phyloP scores from a whole-genome alignment of 2,888 invertebrate genomes.

The Subacronicta megacephala region DNA sequence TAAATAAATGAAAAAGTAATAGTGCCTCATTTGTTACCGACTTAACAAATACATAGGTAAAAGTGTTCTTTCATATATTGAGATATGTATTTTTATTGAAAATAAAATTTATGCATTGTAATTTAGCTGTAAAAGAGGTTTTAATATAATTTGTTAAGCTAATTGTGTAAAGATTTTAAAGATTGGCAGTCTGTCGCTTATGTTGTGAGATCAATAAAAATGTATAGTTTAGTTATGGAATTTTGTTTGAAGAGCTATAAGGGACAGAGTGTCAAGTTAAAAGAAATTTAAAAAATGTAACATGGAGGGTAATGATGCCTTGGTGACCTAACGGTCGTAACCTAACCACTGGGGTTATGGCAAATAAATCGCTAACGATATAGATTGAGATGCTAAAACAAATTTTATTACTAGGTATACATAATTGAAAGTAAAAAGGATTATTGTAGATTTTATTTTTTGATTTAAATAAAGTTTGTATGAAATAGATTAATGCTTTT shows the following conservation, averaged over 20 bases:
- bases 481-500: slow-evolving; percentile 70
- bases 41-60: slow-evolving; percentile 80
- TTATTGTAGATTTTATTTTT: slow-evolving; percentile 89
- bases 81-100: slow-evolving; percentile 86
- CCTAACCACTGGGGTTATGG: slow-evolving; percentile 49
- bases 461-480: slow-evolving; percentile 90
- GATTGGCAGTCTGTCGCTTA: slow-evolving; percentile 70
- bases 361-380: slow-evolving; percentile 51
- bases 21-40: slow-evolving; percentile 89
- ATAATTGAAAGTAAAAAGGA: slow-evolving; percentile 80
- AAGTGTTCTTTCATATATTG: slow-evolving; percentile 86
- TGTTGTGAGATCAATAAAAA: slow-evolving; percentile 56
- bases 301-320: slow-evolving; percentile 71
- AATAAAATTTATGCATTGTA: slow-evolving; percentile 86
- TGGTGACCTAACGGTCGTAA: slow-evolving; percentile 55
- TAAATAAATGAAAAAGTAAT: slow-evolving; percentile 67
- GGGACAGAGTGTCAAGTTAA: slow-evolving; percentile 64
- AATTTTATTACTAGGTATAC: slow-evolving; percentile 79
- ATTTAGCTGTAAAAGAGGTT: slow-evolving; percentile 85
- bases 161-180: slow-evolving; percentile 79
- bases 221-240: slow-evolving; percentile 49
- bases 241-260: slow-evolving; percentile 49
- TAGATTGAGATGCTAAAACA: slow-evolving; percentile 78
- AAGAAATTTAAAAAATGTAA: slow-evolving; percentile 50
- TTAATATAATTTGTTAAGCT: slow-evolving; percentile 89